These are phyloP conservation scores for Pangasianodon gigas DNA, from an alignment of 2,113 vertebrate species.

Conservation along the genomic window DNA sequence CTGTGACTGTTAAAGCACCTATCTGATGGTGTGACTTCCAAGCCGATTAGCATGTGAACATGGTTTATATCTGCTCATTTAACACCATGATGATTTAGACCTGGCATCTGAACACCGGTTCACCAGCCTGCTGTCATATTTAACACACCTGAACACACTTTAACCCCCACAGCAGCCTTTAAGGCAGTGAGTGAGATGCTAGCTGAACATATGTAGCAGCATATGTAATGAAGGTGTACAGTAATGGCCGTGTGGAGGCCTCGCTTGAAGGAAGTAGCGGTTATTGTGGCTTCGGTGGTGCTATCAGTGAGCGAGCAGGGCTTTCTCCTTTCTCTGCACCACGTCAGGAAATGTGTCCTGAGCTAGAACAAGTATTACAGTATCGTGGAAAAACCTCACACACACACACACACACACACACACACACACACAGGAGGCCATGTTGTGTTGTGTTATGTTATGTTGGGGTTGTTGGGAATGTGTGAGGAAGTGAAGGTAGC, in stretches of 20 bases:
- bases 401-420: slow-evolving; percentile 1
- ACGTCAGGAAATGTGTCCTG: neutral
- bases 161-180: too few relatives aligned
- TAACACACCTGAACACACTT: neutral
- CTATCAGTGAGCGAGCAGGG: neutral
- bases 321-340: slow-evolving; percentile 17
- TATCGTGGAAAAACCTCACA: neutral
- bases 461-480: neutral
- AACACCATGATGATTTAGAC: neutral
- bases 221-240: neutral
- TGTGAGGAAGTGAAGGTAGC: neutral
- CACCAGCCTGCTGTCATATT: neutral
- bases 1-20: too few relatives aligned
- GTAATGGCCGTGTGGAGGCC: slow-evolving; percentile 23
- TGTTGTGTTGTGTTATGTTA: neutral
- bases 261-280: slow-evolving; percentile 42
- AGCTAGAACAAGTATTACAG: neutral
- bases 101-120: too few relatives aligned
- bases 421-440: neutral
- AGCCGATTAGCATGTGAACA: neutral
- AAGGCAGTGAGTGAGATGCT: neutral
- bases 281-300: slow-evolving; percentile 40
- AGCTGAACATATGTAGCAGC: neutral
- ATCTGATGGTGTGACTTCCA: neutral
- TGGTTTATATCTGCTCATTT: too few relatives aligned